Base-by-base conservation (phyloP, 2,888 invertebrate species). In the Lycophotia porphyrea region DNA sequence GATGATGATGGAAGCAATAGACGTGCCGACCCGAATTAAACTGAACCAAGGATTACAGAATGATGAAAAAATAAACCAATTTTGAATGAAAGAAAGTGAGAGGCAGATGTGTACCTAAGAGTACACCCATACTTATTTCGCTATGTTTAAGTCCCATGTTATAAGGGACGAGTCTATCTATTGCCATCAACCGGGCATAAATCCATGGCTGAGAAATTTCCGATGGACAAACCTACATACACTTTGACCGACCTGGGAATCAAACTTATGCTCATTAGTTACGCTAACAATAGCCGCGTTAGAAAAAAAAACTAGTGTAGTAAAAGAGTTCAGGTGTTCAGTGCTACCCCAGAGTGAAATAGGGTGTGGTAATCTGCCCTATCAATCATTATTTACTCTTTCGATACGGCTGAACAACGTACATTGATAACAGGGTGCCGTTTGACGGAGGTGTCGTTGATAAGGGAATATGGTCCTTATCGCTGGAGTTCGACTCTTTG, bases 301-400 rank as follows among this genome's bases (percentile, higher is more conserved):
- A 34, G 34, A 34, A 2, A 34, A 34, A 34, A 34, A 34, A 34
- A 4, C n/a, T n/a, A n/a, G n/a, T n/a, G n/a, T n/a, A 47, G 21
- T 55, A 34, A 63, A 39, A 39, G 36, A 24, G 15, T 68, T 55
- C 5, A 52, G 52, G 5, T 66, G 13, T n/a, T 47, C 39, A n/a
- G 74, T 55, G 78, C 36, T 36, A 82, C 58, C 86, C 82, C 82
- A 84, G 63, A 18, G 61, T 71, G 71, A 67, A 64, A 74, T 55
- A 70, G n/a, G 47, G 78, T 31, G 60, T 58, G 55, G 72, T 84
- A 81, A 86, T 88, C 83, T 76, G 34, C 9, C 18, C 72, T 76
- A 88, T 88, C 86, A 76, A 88, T 88, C 88, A 88, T 87, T 86
- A 88, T 88, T 87, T 84, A 86, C 78, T 80, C 73, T 79, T 78